phyloP scores from a whole-genome alignment of 2,888 invertebrate species.

The Stenoptilia bipunctidactyla region DNA sequence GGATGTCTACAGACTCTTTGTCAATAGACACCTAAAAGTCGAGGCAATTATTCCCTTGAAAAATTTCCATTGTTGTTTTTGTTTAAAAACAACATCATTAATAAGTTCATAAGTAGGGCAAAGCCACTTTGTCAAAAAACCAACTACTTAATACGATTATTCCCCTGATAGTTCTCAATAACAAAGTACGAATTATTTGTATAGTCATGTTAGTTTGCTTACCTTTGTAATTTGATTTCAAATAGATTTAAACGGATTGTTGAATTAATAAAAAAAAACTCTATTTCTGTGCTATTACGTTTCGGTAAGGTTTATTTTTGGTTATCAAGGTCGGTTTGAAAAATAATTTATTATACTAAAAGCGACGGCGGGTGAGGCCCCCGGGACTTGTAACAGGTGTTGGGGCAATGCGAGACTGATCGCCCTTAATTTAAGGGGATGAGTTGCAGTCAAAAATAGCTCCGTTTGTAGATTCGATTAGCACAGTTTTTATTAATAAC shows the following conservation, averaged over 20 bases:
- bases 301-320: slow-evolving; percentile 8
- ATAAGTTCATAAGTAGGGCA: no score
- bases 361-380: slow-evolving; percentile 16
- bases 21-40: no score
- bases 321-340: slow-evolving; percentile 3
- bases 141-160: background rate
- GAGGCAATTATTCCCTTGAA: no score
- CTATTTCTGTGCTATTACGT: no score
- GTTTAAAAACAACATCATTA: no score
- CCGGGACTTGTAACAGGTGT: slow-evolving; percentile 33
- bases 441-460: slow-evolving; percentile 19
- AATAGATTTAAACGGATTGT: slow-evolving; percentile 32
- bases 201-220: slow-evolving; percentile 9
- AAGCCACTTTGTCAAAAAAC: background rate
- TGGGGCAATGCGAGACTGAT: slow-evolving; percentile 34
- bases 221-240: slow-evolving; percentile 28
- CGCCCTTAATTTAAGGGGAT: slow-evolving; percentile 39
- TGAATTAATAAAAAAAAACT: slow-evolving; percentile 15
- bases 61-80: no score
- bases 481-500: no score
- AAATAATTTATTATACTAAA: slow-evolving; percentile 28
- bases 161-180: background rate
- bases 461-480: background rate
- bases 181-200: slow-evolving; percentile 1
- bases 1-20: no score